phyloP scores from a whole-genome alignment of 1,140 invertebrate species.

The Planococcus citri region DNA sequence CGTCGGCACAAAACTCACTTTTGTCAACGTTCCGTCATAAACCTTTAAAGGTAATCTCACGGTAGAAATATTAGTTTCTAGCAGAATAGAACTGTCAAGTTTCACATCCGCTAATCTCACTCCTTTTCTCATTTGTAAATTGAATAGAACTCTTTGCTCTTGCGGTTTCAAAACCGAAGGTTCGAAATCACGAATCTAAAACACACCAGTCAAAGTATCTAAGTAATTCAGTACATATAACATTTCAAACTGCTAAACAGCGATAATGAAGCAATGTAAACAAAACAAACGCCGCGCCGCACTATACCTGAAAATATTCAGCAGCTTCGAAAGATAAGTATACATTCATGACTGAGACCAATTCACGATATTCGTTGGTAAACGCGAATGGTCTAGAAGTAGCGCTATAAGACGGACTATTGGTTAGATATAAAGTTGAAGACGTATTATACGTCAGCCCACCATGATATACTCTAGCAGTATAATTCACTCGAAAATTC shows the following conservation, averaged over 20 bases:
- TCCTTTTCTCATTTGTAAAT: constrained; percentile 41
- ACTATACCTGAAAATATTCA: constrained; percentile 47
- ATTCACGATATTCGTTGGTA: constrained; percentile 55
- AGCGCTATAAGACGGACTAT: constrained; percentile 35
- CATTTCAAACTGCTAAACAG: constrained; percentile 4
- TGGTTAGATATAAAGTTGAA: constrained; percentile 42
- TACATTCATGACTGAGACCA: constrained; percentile 55
- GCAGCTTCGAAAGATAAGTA: constrained; percentile 47
- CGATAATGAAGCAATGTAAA: too few species aligned
- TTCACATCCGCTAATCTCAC: constrained; percentile 43
- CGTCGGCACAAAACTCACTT: too few species aligned
- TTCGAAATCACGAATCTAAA: constrained; percentile 47
- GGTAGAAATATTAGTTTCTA: constrained; percentile 60
- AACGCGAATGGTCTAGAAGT: constrained; percentile 44
- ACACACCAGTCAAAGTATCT: constrained; percentile 25
- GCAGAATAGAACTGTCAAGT: constrained; percentile 47
- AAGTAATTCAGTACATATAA: neutral
- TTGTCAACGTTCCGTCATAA: constrained; percentile 56
- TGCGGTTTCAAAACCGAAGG: constrained; percentile 48
- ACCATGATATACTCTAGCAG: constrained; percentile 41
- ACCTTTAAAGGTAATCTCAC: constrained; percentile 56
- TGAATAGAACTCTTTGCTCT: constrained; percentile 45
- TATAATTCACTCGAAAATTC: constrained; percentile 40
- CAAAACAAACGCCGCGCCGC: constrained; percentile 24
- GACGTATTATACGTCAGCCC: constrained; percentile 42